Evolutionary conservation across 2,797 vertebrate species (phyloP).

Genomic region (Enteromius afrohamiltoni): DNA sequence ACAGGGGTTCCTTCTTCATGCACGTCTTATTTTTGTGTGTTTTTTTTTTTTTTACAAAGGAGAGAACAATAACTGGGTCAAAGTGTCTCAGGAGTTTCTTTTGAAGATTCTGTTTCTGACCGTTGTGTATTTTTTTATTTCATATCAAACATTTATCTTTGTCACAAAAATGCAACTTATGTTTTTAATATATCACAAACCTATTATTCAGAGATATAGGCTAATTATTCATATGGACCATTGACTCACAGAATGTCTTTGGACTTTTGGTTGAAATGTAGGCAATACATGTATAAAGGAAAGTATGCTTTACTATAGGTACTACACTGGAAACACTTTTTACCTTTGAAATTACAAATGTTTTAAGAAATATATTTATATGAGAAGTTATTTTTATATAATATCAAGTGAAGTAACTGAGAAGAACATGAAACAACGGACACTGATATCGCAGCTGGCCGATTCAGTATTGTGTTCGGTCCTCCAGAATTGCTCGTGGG

Average conservation of each 20-base stretch:
- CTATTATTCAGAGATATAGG: background rate
- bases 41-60: background rate
- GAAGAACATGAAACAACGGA: no score
- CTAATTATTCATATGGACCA: background rate
- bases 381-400: background rate
- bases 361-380: background rate
- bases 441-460: no score
- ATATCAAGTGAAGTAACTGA: no score
- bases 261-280: background rate
- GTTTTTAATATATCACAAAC: no score
- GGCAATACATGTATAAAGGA: background rate
- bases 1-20: background rate
- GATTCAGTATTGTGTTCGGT: no score
- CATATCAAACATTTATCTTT: background rate
- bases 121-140: background rate
- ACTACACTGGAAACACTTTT: background rate
- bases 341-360: background rate
- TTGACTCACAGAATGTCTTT: background rate
- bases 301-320: background rate
- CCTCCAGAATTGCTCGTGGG: no score
- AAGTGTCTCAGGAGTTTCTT: conserved; percentile 18
- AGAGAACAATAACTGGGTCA: conserved; percentile 4
- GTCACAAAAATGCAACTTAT: background rate
- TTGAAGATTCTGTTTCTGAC: background rate
- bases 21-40: conserved; percentile 18